Percentiles rank a stretch among this genome's conserved stretches.
Evolutionary conservation across 2,888 invertebrate genomes (phyloP).

Genomic region (Brachypalpus laphriformis): DNA sequence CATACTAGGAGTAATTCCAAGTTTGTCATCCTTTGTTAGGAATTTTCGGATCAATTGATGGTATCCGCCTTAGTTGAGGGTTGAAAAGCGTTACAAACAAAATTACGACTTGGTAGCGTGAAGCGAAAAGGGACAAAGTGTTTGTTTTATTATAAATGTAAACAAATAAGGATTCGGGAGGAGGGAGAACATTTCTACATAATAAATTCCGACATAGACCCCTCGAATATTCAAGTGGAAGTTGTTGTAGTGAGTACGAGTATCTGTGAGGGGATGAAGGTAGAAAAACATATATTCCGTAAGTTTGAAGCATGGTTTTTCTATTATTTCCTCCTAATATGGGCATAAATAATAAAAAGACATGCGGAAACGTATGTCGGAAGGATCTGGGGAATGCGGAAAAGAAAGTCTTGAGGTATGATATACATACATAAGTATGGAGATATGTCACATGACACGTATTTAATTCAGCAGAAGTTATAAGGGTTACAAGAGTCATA

Average conservation of each 20-base stretch:
- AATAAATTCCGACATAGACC: slow-evolving; percentile 11
- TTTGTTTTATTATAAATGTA: slow-evolving; percentile 26
- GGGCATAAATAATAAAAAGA: slow-evolving; percentile 38
- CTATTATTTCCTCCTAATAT: slow-evolving; percentile 42
- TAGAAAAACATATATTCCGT: neutral
- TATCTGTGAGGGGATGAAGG: neutral
- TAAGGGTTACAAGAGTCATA: slow-evolving; percentile 21
- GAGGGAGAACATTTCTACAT: neutral
- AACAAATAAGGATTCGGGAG: no score
- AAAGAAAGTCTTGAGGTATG: no score
- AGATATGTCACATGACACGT: slow-evolving; percentile 1
- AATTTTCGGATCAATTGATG: slow-evolving; percentile 34
- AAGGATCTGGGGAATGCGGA: neutral
- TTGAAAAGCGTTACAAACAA: slow-evolving; percentile 39
- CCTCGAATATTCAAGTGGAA: slow-evolving; percentile 11
- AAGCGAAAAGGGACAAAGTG: slow-evolving; percentile 23
- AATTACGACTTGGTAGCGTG: neutral
- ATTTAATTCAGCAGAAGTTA: slow-evolving; percentile 33
- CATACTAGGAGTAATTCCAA: neutral
- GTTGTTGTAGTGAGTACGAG: neutral
- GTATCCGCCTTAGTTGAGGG: neutral
- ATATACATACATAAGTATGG: slow-evolving; percentile 12
- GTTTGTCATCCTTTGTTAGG: slow-evolving; percentile 33
- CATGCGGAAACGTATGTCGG: neutral
- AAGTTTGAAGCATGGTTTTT: slow-evolving; percentile 16